These are phyloP conservation scores for Melipona quadrifasciata DNA, from an alignment of 1,140 invertebrate genomes.

Conservation along the genomic window DNA sequence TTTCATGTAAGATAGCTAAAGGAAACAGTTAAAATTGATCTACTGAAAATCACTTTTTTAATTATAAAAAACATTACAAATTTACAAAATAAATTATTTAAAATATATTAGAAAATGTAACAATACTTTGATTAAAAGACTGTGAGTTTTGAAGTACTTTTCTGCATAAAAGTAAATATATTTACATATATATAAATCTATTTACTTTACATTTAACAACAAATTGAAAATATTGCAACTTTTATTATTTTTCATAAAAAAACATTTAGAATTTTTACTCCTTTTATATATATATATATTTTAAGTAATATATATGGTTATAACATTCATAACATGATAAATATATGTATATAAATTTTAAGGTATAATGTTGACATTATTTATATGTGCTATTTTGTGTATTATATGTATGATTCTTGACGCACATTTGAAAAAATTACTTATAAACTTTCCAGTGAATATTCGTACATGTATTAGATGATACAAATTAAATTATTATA, in stretches of 20 bases:
- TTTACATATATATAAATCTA: not conserved
- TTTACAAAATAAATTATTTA: not conserved
- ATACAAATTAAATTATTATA: not conserved
- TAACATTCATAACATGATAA: no score
- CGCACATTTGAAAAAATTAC: not conserved
- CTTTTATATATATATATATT: no score
- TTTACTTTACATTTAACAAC: not conserved
- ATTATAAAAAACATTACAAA: not conserved
- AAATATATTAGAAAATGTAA: not conserved
- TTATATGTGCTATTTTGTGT: not conserved
- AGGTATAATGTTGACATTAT: not conserved
- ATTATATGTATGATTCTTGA: not conserved
- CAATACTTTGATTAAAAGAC: not conserved
- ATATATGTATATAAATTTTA: no score
- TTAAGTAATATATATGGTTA: no score
- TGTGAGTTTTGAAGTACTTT: not conserved
- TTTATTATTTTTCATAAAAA: not conserved
- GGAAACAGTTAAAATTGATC: conserved; percentile 5
- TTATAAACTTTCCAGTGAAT: not conserved
- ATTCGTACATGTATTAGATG: not conserved
- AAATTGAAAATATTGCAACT: not conserved
- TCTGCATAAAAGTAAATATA: not conserved
- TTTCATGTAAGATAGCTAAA: not conserved
- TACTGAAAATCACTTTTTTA: not conserved
- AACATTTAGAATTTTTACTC: no score